Conservation (phyloP, 1,140 invertebrate genomes). For the Neodiprion virginianus region DNA sequence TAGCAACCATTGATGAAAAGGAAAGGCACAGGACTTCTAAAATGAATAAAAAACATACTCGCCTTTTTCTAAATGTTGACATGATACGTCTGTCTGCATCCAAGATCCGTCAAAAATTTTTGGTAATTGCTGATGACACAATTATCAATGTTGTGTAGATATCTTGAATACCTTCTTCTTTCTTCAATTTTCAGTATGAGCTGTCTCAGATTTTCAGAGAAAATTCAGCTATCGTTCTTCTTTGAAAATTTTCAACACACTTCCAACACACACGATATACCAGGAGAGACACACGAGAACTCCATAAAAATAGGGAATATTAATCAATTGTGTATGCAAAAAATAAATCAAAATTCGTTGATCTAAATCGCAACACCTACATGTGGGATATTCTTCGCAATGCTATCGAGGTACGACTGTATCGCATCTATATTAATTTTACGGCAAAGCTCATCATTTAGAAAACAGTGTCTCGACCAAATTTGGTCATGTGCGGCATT, state of each 20-base stretch:
- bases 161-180: neutral
- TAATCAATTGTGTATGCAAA: neutral
- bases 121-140: neutral
- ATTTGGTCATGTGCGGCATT: conserved; percentile 59
- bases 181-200: neutral
- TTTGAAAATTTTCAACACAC: conserved; percentile 24
- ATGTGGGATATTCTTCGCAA: too few species aligned
- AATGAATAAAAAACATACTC: neutral
- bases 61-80: neutral
- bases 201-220: neutral
- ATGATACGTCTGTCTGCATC: too few species aligned
- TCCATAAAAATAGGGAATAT: neutral
- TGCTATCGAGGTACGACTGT: too few species aligned
- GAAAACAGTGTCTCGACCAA: neutral
- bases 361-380: too few species aligned
- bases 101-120: too few species aligned
- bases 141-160: conserved; percentile 17
- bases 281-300: conserved; percentile 9
- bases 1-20: neutral
- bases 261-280: conserved; percentile 11
- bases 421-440: too few species aligned
- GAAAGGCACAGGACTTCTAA: neutral
- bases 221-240: neutral
- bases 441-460: too few species aligned
- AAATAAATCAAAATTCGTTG: neutral